phyloP scores from a whole-genome alignment of 2,113 vertebrate genomes.

The Butorides virescens region DNA sequence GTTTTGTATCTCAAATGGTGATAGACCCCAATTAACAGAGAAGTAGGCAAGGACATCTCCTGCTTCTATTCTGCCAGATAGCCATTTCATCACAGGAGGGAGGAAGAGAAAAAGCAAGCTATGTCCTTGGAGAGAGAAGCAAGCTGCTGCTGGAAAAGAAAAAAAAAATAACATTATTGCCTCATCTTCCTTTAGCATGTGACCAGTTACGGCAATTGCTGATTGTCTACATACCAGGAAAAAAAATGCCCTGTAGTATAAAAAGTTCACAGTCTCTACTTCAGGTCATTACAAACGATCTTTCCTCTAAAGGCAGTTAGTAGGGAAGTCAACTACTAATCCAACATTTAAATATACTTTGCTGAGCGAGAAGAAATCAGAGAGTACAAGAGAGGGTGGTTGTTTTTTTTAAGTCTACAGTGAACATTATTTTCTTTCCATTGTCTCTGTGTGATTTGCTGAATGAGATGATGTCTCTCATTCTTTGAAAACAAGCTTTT shows the following conservation, averaged over 20 bases:
- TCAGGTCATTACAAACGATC: conserved; percentile 35
- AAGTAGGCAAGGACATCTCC: neutral
- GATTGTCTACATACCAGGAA: conserved; percentile 51
- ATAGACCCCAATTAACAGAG: fast-evolving
- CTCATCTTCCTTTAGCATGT: conserved; percentile 51
- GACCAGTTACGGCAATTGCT: conserved; percentile 51
- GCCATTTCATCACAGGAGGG: neutral
- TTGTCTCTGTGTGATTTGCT: neutral
- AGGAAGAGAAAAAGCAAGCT: conserved; percentile 19
- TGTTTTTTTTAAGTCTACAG: neutral
- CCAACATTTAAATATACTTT: neutral
- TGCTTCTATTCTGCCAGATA: neutral
- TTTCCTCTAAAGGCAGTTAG: conserved; percentile 4
- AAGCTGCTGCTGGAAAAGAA: conserved; percentile 11
- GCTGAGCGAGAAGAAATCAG: conserved; percentile 3
- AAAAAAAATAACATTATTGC: conserved; percentile 34
- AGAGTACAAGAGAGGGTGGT: neutral
- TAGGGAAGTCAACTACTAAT: neutral
- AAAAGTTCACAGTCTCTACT: conserved; percentile 36
- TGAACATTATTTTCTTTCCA: neutral
- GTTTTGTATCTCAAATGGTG: fast-evolving
- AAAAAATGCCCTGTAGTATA: conserved; percentile 3
- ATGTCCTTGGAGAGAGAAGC: neutral
- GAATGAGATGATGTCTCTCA: neutral
- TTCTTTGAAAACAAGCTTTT: neutral